Conservation (phyloP, 2,888 invertebrate species). For the Coelopa pilipes region DNA sequence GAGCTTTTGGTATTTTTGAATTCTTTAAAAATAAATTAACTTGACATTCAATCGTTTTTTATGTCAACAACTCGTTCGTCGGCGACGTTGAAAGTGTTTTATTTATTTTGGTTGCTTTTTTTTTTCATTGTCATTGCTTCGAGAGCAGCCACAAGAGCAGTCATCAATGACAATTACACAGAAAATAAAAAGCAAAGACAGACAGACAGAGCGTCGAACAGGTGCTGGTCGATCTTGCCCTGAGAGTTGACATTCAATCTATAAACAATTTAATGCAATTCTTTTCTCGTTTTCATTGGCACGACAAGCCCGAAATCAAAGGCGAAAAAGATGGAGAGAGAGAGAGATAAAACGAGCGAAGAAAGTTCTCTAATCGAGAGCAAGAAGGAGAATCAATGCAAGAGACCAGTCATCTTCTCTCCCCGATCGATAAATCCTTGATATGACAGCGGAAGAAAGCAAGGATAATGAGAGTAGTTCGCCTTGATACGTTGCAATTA, state of each 20-base stretch:
- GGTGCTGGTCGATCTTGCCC: conserved; percentile 26
- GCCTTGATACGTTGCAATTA: too few relatives aligned
- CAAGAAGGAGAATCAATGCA: neutral
- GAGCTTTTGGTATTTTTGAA: neutral
- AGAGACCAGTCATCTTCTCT: too few relatives aligned
- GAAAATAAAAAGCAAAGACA: neutral
- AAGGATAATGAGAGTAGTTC: too few relatives aligned
- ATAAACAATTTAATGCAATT: neutral
- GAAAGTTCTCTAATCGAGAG: neutral
- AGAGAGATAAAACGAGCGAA: neutral
- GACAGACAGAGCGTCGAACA: conserved; percentile 6
- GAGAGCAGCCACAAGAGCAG: neutral
- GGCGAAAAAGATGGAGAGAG: neutral
- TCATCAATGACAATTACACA: neutral
- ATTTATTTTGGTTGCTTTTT: neutral
- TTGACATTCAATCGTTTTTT: conserved; percentile 35
- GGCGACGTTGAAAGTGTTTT: neutral
- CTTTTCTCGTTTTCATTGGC: conserved; percentile 20
- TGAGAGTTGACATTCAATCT: conserved; percentile 28
- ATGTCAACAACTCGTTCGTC: conserved; percentile 21
- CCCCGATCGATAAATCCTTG: too few relatives aligned
- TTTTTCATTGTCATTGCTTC: conserved; percentile 16
- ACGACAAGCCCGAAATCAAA: neutral
- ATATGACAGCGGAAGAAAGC: too few relatives aligned
- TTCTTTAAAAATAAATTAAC: conserved; percentile 29